phyloP scores from a whole-genome alignment of 1,140 invertebrate genomes.

The Periplaneta americana region DNA sequence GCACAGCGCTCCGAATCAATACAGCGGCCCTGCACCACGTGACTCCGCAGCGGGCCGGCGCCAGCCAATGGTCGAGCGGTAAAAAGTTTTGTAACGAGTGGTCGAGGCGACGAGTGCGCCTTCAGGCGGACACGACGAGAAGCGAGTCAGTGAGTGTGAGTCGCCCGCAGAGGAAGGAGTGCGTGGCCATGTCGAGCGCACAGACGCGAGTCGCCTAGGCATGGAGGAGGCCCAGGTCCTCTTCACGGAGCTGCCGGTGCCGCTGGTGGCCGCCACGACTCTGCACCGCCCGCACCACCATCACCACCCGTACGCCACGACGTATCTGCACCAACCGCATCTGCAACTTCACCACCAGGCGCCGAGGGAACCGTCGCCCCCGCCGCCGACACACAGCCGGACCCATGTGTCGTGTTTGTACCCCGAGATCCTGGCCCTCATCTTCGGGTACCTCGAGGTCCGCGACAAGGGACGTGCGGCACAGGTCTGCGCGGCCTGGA shows the following conservation, averaged over 20 bases:
- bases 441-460: conserved; percentile 86
- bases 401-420: conserved; percentile 85
- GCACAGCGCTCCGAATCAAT: conserved; percentile 9
- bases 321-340: conserved; percentile 2
- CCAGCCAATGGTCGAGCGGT: not conserved
- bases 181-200: not conserved
- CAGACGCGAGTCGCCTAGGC: not conserved
- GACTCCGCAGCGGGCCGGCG: not conserved
- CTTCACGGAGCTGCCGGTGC: conserved; percentile 8
- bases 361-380: not conserved
- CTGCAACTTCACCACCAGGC: not conserved
- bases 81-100: not conserved
- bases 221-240: conserved; percentile 7
- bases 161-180: not conserved
- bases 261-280: conserved; percentile 4
- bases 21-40: conserved; percentile 5
- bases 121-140: not conserved
- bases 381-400: conserved; percentile 36
- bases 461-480: conserved; percentile 83
- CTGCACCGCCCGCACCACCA: not conserved
- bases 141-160: conserved; percentile 9
- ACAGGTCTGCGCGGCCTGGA: conserved; percentile 84
- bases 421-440: conserved; percentile 86
- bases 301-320: not conserved
- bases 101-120: not conserved